phyloP scores from a whole-genome alignment of 2,888 invertebrate species.

The Mactromeris polynyma region DNA sequence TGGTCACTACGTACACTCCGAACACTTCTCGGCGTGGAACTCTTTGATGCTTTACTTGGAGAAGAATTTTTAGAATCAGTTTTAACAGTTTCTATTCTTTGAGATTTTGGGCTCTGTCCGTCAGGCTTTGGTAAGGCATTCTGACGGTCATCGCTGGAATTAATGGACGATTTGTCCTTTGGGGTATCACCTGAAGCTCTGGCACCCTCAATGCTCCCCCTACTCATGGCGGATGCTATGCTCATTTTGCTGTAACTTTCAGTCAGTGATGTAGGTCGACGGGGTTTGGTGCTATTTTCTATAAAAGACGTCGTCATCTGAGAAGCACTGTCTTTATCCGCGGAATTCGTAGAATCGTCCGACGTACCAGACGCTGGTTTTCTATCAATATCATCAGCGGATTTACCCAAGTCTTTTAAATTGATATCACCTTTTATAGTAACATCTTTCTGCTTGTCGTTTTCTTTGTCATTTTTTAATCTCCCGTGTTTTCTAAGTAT shows the following conservation, averaged over 20 bases:
- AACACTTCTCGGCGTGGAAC: constrained; percentile 75
- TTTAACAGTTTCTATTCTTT: constrained; percentile 69
- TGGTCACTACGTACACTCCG: constrained; percentile 72
- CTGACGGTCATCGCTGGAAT: constrained; percentile 75
- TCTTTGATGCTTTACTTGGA: constrained; percentile 69
- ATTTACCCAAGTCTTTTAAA: constrained; percentile 56
- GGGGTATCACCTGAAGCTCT: constrained; percentile 37
- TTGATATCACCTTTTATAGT: constrained; percentile 54
- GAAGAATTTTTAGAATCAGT: constrained; percentile 48
- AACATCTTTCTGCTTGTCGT: constrained; percentile 8
- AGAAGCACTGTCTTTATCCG: constrained; percentile 62
- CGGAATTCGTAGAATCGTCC: constrained; percentile 70
- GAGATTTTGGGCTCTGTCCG: constrained; percentile 83
- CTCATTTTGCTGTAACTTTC: constrained; percentile 77
- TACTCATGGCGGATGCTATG: constrained; percentile 53
- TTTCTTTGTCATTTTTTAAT: constrained; percentile 27
- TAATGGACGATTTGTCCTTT: constrained; percentile 61
- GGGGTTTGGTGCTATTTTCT: constrained; percentile 71
- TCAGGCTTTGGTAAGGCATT: constrained; percentile 82
- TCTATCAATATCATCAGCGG: constrained; percentile 60
- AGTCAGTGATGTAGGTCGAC: constrained; percentile 80
- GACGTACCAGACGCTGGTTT: constrained; percentile 76
- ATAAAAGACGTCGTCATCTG: constrained; percentile 80
- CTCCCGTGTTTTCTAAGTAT: constrained; percentile 44
- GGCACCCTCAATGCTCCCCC: constrained; percentile 48